These are phyloP conservation scores for Callipepla californica DNA, from an alignment of 2,113 vertebrate species.

Conservation along the genomic window DNA sequence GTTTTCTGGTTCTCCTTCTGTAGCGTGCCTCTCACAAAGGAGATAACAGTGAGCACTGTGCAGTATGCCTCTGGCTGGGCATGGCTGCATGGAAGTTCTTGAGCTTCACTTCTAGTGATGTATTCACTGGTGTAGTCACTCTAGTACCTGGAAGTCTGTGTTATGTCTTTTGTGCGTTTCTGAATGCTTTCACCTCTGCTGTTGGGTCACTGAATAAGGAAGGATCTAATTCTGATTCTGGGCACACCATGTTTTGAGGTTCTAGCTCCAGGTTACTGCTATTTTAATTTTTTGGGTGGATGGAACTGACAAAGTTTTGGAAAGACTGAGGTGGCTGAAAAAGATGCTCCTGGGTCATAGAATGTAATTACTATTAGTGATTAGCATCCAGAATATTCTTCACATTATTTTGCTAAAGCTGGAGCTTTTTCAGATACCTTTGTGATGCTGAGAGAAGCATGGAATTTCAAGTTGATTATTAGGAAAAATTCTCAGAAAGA, in stretches of 20 bases:
- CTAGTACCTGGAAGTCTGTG: not conserved
- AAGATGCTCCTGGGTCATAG: not conserved
- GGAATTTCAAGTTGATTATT: too few species aligned
- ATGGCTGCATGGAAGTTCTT: not conserved
- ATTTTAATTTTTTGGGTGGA: not conserved
- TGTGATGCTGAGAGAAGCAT: not conserved
- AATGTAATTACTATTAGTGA: not conserved
- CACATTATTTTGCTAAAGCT: not conserved
- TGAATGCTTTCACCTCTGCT: not conserved
- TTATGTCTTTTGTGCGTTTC: not conserved
- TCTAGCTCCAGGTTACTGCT: not conserved
- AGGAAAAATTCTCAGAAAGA: too few species aligned
- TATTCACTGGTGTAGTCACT: not conserved
- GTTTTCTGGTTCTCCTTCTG: not conserved
- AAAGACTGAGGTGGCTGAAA: not conserved
- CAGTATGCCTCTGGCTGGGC: not conserved
- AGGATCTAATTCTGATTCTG: not conserved
- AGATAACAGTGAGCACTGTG: not conserved
- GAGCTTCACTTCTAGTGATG: not conserved
- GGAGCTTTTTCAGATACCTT: not conserved
- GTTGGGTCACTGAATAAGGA: not conserved
- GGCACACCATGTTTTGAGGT: accelerated
- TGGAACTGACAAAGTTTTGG: not conserved
- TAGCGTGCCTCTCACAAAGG: not conserved
- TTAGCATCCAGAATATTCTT: not conserved